Evolutionary conservation across 2,888 invertebrate genomes (phyloP), one percentile per base, ranked within the genome.

Genomic region (Portevinia maculata): DNA sequence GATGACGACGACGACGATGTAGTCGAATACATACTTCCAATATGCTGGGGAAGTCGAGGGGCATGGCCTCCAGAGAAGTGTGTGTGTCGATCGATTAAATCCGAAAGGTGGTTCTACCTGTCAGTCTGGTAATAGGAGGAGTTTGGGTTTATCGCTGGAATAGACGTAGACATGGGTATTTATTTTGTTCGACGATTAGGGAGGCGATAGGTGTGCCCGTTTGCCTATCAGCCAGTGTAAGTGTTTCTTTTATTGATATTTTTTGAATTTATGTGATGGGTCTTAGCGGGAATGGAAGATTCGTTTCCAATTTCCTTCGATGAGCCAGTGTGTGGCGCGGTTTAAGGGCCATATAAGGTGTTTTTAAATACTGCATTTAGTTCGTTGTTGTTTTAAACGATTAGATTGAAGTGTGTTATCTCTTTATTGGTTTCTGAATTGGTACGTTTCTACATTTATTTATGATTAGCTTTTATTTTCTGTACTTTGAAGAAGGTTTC

Each of bases 241-340:
- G 83, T 83, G 83, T 83, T 83, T 83, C 76, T 78, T n/a, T n/a
- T 78, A 78, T 83, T 83, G 83, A 83, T 83, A 83, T 78, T 83
- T 75, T 71, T 46, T 55, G 65, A 83, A 83, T 83, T 83, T 83
- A 83, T 83, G 71, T 78, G 78, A 78, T 83, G 71, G 78, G 65
- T 71, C 48, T 37, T 17, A 34, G 64, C 59, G 46, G 62, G 48
- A 30, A 48, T 48, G 64, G 52, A 46, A 59, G 55, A 74, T 55
- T 46, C 53, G 60, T 44, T 53, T 67, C 37, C 59, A 59, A 73
- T 59, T 50, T 46, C 37, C n/a, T 6, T 8, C 59, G 65, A 79
- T 79, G 59, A 73, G 52, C 32, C 30, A 21, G 64, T 62, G 57
- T 57, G 53, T 34, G 52, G 30, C 19, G 39, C 28, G 52, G 28